Conservation (phyloP, 2,888 invertebrate species). For the Stramonita haemastoma region DNA sequence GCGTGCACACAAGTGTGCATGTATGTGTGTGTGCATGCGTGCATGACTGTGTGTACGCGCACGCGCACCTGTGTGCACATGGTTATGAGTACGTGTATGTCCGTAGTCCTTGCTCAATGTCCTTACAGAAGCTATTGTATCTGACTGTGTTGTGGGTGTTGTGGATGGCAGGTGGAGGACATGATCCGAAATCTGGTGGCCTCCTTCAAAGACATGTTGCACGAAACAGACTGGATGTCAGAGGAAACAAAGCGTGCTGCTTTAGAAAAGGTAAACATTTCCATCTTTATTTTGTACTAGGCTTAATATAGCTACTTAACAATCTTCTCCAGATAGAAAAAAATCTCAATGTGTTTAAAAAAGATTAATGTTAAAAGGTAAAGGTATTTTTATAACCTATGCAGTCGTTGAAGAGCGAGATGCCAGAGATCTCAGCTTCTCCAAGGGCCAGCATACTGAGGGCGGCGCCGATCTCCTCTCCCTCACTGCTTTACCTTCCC, state of each 20-base stretch:
- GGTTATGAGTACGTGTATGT: neutral
- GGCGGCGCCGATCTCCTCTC: no score
- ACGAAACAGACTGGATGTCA: slow-evolving; percentile 11
- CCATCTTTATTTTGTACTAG: neutral
- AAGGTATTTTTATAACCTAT: no score
- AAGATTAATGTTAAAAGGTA: no score
- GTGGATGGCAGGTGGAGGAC: neutral
- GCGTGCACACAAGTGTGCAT: neutral
- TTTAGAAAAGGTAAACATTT: neutral
- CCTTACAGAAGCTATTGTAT: neutral
- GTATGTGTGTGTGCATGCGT: neutral
- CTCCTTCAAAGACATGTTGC: slow-evolving; percentile 10
- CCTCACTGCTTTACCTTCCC: no score
- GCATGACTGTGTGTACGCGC: no score
- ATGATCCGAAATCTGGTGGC: slow-evolving; percentile 9
- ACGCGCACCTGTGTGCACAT: neutral
- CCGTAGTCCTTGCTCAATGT: neutral
- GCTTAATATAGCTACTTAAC: neutral
- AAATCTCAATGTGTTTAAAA: no score
- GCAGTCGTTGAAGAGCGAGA: no score
- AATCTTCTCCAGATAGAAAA: neutral
- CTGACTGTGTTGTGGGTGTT: neutral
- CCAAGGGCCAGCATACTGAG: no score
- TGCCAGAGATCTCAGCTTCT: no score
- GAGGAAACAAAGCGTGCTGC: neutral